A percentile compares a stretch with the other conserved stretches of the same genome.
Conservation (phyloP, 2,113 vertebrate species). For the Oncorhynchus keta region DNA sequence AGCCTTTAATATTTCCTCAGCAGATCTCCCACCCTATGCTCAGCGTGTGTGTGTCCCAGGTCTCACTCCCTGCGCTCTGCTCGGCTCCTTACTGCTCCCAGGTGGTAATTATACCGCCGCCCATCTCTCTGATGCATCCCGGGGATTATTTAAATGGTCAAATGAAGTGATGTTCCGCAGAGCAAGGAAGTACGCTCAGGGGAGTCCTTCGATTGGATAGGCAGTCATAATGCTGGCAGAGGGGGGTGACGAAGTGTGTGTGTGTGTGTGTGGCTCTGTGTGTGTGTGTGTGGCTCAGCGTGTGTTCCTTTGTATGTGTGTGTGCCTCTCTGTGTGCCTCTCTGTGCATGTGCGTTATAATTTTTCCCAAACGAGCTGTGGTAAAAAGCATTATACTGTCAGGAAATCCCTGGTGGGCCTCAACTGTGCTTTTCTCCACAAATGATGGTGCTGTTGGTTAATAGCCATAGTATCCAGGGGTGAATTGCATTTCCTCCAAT, state of each 20-base stretch:
- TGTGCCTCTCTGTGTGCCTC: neutral
- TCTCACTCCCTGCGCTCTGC: neutral
- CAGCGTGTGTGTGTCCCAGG: neutral
- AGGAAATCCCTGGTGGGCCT: neutral
- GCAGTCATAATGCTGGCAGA: neutral
- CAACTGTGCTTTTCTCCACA: neutral
- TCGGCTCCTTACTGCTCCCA: constrained; percentile 17
- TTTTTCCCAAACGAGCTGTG: constrained; percentile 32
- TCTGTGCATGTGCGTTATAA: constrained; percentile 15
- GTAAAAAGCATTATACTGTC: constrained; percentile 10
- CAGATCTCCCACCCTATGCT: neutral
- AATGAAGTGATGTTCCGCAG: constrained; percentile 47
- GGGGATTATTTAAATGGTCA: constrained; percentile 53
- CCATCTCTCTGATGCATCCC: constrained; percentile 29
- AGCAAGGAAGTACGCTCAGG: constrained; percentile 24
- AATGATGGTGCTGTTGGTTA: neutral
- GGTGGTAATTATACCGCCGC: constrained; percentile 39
- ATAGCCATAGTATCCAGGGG: neutral
- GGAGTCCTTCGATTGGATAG: constrained; percentile 18
- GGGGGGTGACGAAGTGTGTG: neutral
- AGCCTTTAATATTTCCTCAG: neutral
- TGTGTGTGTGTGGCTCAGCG: constrained; percentile 15
- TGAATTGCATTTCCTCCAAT: neutral
- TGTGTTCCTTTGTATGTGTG: neutral
- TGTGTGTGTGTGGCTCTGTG: constrained; percentile 3